Evolutionary conservation across 2,113 vertebrate species (phyloP), one percentile per base, ranked within the genome.

Genomic region (Scomber colias): DNA sequence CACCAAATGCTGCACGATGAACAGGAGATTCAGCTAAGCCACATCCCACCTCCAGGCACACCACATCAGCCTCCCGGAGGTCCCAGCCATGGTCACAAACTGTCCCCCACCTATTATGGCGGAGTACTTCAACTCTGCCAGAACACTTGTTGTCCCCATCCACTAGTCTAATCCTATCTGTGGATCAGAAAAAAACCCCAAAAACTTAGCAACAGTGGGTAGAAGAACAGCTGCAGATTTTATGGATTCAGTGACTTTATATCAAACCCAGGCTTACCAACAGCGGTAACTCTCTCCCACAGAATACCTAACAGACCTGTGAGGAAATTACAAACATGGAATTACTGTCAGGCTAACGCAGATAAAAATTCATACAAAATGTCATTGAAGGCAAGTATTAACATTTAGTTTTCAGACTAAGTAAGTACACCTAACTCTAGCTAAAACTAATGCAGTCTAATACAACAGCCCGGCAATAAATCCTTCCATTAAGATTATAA

Each of bases 41-140:
- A 50, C 95, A 95, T 64, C 90, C 91, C 77, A 95, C 84, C 86
- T 95, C 92, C 81, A 92, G 45, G 64, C 95, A 95, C 45, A 95
- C 94, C 76, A 95, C 93, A 3, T 92, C 64, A 1, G 94, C 93
- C 27, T 94, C 94, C 11, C 77, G 81, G 19, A 91, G 66, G 77
- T 92, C 91, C 94, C 95, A 95, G 44, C 80, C 89, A 0, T 81
- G 72, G 83, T 93, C 87, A 3, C 94, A 94, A 2, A 95, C 93
- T 0, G 94, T 94, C 27, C 93, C 93, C 95, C 95, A 95, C 70
- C 90, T 87, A 56, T 89, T 77, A 24, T 86, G 88, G 45, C 77
- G 87, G 59, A 89, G 91, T 1, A 95, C 86, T 88, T 95, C 95
- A 13, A 95, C 93, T 59, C 93, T 90, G 11, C 94, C 94, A 2